Percentiles rank a stretch among this genome's conserved stretches.
These are phyloP conservation scores for Tursiops truncatus DNA, from an alignment of 2,113 vertebrate species.

Conservation along the genomic window DNA sequence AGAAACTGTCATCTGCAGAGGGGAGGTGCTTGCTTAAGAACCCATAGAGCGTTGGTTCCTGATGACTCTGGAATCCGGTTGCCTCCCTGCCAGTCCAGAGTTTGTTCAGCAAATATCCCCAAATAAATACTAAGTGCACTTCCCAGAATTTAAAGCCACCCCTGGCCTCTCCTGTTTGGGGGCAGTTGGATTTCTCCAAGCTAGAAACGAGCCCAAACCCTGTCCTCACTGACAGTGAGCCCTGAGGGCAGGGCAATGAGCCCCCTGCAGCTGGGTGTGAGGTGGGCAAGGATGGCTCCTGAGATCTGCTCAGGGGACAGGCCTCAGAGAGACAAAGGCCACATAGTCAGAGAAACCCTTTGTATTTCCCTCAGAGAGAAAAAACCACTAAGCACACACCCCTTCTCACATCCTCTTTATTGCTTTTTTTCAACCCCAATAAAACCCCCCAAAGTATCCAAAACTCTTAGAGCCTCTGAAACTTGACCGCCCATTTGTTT, in stretches of 20 bases:
- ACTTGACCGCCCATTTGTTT: background rate
- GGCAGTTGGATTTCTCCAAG: background rate
- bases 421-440: background rate
- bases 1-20: background rate
- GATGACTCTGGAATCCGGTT: background rate
- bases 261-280: rapidly evolving
- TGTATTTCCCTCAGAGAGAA: background rate
- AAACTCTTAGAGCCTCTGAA: background rate
- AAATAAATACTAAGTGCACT: background rate
- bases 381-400: background rate
- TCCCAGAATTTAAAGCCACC: background rate
- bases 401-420: background rate
- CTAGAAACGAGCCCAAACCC: background rate
- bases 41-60: rapidly evolving
- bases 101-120: background rate
- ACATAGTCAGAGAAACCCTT: background rate
- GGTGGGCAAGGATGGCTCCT: rapidly evolving
- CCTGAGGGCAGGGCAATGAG: background rate
- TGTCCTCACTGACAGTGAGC: background rate
- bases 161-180: background rate
- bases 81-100: background rate
- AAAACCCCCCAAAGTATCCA: background rate
- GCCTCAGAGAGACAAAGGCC: background rate
- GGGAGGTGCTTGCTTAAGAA: background rate
- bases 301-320: rapidly evolving